Base-by-base conservation (phyloP, 2,888 invertebrate genomes). In the Drosophila acutilabella region DNA sequence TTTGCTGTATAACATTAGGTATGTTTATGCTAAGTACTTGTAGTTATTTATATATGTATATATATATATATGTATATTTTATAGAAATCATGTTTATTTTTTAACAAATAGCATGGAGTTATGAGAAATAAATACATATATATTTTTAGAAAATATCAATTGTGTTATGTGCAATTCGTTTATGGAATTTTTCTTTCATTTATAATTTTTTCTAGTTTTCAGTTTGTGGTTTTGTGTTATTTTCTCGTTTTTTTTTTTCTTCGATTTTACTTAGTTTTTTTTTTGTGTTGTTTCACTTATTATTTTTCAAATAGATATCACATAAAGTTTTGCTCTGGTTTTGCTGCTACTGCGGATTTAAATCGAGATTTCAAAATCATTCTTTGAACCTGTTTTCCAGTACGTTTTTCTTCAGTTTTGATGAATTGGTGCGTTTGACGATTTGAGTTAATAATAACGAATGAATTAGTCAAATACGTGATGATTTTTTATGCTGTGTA, bases 261-360 rank as follows among this genome's bases (percentile, higher is more conserved):
- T 68, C 38, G 41, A 64, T 65, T 59, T 64, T 30, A 26, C 4
- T 26, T 26, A 26, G 10, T 14, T 74, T 66, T 50, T 47, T 59
- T 57, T 61, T 57, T 23, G 18, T 61, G 52, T 42, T 62, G 48
- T 74, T 82, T 80, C 72, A 71, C 65, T 85, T 82, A 80, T 86
- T 83, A 83, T 86, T 83, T 88, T 88, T 89, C 77, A 74, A 80
- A 82, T 81, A 82, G 78, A 79, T 79, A 88, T 86, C 74, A 79
- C 81, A 80, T 78, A 74, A 77, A 75, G 77, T 81, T 84, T 74
- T 80, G 79, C 72, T 75, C 26, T 62, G 65, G 66, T 75, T 42
- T 53, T 77, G 68, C 71, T 78, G 68, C 53, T 79, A 59, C 69
- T 82, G 60, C 80, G 80, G 69, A 77, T 82, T 80, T 67, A 56